Conservation (phyloP, 2,888 invertebrate genomes). For the Tenthredo livida region DNA sequence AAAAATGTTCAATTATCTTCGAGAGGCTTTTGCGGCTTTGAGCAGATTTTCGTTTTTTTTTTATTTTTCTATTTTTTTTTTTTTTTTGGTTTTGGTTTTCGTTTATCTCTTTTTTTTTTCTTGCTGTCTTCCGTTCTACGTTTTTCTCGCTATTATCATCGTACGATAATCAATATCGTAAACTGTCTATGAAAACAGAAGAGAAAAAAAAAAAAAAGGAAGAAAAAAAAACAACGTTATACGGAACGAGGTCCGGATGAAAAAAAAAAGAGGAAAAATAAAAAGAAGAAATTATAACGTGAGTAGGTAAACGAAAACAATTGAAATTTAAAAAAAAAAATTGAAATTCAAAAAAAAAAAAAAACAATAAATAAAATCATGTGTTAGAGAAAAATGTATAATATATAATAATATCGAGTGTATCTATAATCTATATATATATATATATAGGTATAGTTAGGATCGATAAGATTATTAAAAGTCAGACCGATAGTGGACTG, state of each 20-base stretch:
- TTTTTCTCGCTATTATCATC: too few species aligned
- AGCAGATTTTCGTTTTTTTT: background rate
- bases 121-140: too few species aligned
- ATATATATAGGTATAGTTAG: background rate
- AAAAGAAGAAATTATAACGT: too few species aligned
- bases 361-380: background rate
- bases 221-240: too few species aligned
- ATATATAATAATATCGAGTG: background rate
- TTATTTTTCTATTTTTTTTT: background rate
- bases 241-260: too few species aligned
- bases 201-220: too few species aligned
- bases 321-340: background rate
- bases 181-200: too few species aligned
- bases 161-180: too few species aligned
- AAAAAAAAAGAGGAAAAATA: too few species aligned
- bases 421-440: too few species aligned
- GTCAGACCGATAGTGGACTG: too few species aligned
- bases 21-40: background rate
- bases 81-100: background rate
- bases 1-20: background rate
- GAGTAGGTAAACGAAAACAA: too few species aligned
- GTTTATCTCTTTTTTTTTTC: background rate
- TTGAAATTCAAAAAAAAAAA: background rate
- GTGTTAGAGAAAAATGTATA: background rate
- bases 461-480: background rate